Base-by-base conservation (phyloP, 2,888 invertebrate species). In the Pandemis corylana region DNA sequence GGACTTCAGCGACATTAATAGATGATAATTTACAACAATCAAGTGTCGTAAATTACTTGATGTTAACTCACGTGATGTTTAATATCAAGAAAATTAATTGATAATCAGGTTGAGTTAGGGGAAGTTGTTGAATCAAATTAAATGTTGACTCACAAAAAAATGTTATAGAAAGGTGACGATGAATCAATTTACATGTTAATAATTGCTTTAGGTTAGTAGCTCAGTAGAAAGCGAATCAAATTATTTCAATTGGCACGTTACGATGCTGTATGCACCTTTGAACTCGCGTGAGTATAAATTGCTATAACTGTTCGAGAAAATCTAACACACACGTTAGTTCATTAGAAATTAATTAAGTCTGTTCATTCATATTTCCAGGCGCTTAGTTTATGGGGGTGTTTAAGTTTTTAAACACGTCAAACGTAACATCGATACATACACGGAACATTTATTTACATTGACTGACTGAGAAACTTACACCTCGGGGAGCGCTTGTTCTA, bases 401-500 rank as follows among this genome's bases (percentile, higher is more conserved):
- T 20, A 15, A 15, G 20, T 28, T 59, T 59, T 59, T 20, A 56
- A 9, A 12, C n/a, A 20, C 59, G 28, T 59, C 36, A 53, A 9
- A 65, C 13, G 65, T 49, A 46, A 4, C 28, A 20, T 61, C 44
- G 53, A 36, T 51, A 63, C 67, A 62, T 63, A 67, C 28, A 9
- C 70, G 49, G 36, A 36, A 56, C 10, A 69, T 64, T 71, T 68
- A 46, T 63, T 72, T 67, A 59, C 46, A 68, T 62, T 71, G 81
- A 81, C 80, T 77, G 80, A 82, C 79, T 78, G 77, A 81, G 82
- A 80, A 80, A 80, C 79, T 71, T 78, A 63, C 80, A 80, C 81
- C 82, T 74, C 78, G 78, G 80, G 81, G 78, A 80, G 77, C 78
- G 78, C 78, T 80, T 80, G 79, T 81, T 83, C 78, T 77, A 80